Conservation (phyloP, 2,888 invertebrate genomes). For the Ellobium chinense region DNA sequence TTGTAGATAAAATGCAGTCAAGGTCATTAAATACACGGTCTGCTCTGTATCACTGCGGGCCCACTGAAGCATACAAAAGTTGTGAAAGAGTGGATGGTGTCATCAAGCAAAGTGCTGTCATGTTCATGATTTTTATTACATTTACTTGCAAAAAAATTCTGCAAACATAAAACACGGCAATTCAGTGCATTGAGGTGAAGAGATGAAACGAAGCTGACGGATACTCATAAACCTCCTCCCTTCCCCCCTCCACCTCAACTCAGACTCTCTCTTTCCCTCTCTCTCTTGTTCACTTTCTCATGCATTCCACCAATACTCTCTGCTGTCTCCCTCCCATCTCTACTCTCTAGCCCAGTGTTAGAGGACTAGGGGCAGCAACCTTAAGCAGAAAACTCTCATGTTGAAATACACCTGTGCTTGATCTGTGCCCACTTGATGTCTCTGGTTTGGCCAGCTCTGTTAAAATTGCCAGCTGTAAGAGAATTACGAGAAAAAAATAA, state of each 20-base stretch:
- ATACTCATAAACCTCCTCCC: background rate
- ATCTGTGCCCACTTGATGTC: slow-evolving; percentile 40
- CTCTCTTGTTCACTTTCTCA: background rate
- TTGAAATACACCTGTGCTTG: slow-evolving; percentile 69
- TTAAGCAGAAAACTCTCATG: slow-evolving; percentile 73
- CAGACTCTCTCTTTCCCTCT: background rate
- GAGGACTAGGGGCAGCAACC: slow-evolving; percentile 66
- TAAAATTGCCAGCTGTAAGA: slow-evolving; percentile 72
- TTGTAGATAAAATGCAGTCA: too few relatives aligned
- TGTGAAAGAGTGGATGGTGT: too few relatives aligned
- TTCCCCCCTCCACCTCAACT: background rate
- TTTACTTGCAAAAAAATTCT: too few relatives aligned
- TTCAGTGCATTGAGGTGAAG: too few relatives aligned
- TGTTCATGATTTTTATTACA: too few relatives aligned
- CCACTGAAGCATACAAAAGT: too few relatives aligned
- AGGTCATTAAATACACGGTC: too few relatives aligned
- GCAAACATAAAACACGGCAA: too few relatives aligned
- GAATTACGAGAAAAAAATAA: too few relatives aligned
- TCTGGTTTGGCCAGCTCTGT: slow-evolving; percentile 70
- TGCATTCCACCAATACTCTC: too few relatives aligned
- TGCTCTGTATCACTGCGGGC: too few relatives aligned
- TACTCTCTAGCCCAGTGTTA: slow-evolving; percentile 19
- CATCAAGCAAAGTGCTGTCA: too few relatives aligned
- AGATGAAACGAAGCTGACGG: background rate
- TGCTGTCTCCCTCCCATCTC: background rate